Conservation (phyloP, 2,113 vertebrate genomes). For the Dasyurus viverrinus region DNA sequence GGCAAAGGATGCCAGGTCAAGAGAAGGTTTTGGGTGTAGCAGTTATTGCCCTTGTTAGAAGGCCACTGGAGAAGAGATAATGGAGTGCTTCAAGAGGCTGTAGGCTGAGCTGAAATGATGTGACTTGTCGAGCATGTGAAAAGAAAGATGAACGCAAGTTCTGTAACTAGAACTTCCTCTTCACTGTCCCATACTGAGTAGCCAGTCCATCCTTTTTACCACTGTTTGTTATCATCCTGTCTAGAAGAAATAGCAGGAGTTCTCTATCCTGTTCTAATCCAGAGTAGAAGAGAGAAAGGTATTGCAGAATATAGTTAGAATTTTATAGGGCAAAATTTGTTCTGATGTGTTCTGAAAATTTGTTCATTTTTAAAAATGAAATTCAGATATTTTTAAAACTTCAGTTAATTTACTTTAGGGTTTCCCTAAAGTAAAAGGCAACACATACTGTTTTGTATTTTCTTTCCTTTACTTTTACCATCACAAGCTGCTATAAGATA, state of each 20-base stretch:
- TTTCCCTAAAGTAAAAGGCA: neutral
- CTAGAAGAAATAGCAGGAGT: neutral
- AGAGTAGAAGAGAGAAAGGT: too few relatives aligned
- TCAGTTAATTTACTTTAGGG: neutral
- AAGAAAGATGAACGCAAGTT: neutral
- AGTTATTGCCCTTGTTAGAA: neutral
- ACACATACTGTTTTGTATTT: neutral
- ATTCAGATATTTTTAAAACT: neutral
- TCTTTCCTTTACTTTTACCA: neutral
- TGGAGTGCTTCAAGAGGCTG: neutral
- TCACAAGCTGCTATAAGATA: neutral
- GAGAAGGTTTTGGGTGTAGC: neutral
- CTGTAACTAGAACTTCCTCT: neutral
- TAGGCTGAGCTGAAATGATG: neutral
- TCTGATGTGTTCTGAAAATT: too few relatives aligned
- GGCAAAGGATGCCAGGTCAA: neutral
- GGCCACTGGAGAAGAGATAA: neutral
- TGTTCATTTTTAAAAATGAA: neutral
- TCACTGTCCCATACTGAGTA: neutral
- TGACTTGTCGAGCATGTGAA: neutral
- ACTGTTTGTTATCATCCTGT: neutral
- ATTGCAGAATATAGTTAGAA: neutral
- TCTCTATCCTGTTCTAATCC: neutral
- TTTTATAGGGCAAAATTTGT: neutral
- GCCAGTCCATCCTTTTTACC: neutral